These are phyloP conservation scores for Platyrinchus mystaceus DNA, from an alignment of 2,797 vertebrate species.

Conservation along the genomic window DNA sequence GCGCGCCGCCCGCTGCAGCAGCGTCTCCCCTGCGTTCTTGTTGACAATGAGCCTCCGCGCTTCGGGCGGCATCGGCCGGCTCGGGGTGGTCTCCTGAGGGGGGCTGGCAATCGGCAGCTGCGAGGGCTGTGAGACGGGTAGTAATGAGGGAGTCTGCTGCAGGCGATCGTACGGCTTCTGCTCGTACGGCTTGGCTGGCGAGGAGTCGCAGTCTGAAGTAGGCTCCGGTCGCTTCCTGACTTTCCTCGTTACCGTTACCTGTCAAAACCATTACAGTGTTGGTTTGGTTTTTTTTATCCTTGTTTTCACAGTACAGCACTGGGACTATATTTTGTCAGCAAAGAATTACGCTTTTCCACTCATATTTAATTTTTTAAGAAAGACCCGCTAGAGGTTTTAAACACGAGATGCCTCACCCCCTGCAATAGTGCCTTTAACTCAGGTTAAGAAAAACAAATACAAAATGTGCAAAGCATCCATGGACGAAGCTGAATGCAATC, in stretches of 20 bases:
- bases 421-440: not conserved
- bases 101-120: constrained; percentile 67
- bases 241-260: constrained; percentile 78
- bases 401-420: not conserved
- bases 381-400: not conserved
- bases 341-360: not conserved
- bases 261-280: not conserved
- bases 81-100: constrained; percentile 79
- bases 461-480: not conserved
- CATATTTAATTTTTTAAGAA: not conserved
- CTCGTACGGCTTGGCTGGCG: constrained; percentile 77
- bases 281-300: not conserved
- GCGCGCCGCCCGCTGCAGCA: constrained; percentile 92
- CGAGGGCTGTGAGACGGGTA: constrained; percentile 49
- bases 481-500: not conserved
- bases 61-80: constrained; percentile 94
- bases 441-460: not conserved
- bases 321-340: not conserved
- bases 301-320: not conserved
- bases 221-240: constrained; percentile 85
- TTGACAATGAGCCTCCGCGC: constrained; percentile 95
- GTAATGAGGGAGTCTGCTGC: constrained; percentile 64
- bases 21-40: constrained; percentile 96
- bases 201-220: constrained; percentile 80
- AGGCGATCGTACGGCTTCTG: constrained; percentile 78